Evolutionary conservation across 2,797 vertebrate species (phyloP).

Genomic region (Eospalax fontanierii): DNA sequence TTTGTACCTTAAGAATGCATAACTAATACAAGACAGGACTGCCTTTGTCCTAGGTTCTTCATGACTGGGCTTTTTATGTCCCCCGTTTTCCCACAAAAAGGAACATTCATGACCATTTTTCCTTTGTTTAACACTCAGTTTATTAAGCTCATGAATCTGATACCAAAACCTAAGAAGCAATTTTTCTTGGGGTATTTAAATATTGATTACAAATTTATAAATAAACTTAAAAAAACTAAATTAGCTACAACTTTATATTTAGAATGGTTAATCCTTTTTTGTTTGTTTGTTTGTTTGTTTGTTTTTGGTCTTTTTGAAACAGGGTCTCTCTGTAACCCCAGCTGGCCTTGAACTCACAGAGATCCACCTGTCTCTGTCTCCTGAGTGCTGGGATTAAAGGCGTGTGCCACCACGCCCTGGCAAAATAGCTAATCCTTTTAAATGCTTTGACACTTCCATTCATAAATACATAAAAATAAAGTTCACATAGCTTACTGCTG

Average conservation of each 20-base stretch:
- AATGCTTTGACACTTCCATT: conserved; percentile 41
- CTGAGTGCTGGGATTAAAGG: too few relatives aligned
- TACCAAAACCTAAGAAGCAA: conserved; percentile 22
- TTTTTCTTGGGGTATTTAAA: conserved; percentile 60
- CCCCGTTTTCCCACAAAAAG: background rate
- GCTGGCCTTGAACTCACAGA: too few relatives aligned
- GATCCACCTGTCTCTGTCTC: too few relatives aligned
- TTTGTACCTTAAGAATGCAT: background rate
- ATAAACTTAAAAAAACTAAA: conserved; percentile 46
- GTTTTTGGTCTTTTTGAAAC: too few relatives aligned
- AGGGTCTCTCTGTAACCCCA: too few relatives aligned
- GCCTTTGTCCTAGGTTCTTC: background rate
- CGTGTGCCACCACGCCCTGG: too few relatives aligned
- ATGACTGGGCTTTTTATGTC: background rate
- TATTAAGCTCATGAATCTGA: conserved; percentile 65
- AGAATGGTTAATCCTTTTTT: background rate
- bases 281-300: too few relatives aligned
- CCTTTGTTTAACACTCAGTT: conserved; percentile 67
- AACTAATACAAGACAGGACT: background rate
- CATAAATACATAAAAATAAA: conserved; percentile 43
- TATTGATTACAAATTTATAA: conserved; percentile 61
- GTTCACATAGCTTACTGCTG: background rate
- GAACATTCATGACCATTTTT: conserved; percentile 19
- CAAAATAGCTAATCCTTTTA: conserved; percentile 39
- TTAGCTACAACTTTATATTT: conserved; percentile 1